Evolutionary conservation across 2,797 vertebrate species (phyloP).

Genomic region (Coregonus sp.): DNA sequence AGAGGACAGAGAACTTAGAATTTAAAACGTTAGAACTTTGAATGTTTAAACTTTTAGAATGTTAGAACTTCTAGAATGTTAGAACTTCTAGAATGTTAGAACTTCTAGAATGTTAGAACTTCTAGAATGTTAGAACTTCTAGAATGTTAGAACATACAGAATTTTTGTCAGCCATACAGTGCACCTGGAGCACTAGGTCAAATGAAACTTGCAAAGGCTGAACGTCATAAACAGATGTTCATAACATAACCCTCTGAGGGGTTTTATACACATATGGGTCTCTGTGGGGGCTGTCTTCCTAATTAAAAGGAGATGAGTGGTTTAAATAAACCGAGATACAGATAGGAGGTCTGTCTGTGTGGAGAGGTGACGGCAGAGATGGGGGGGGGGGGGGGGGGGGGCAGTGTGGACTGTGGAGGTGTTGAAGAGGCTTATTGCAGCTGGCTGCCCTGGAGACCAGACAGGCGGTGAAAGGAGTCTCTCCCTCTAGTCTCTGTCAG

Average conservation of each 20-base stretch:
- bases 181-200: neutral
- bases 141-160: no score
- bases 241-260: neutral
- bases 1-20: constrained; percentile 3
- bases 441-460: constrained; percentile 41
- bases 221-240: constrained; percentile 56
- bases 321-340: constrained; percentile 37
- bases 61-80: no score
- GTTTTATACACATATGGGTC: neutral
- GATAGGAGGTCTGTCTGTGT: neutral
- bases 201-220: constrained; percentile 7
- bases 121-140: no score
- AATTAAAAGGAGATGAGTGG: constrained; percentile 47
- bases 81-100: no score
- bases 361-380: neutral
- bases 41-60: no score
- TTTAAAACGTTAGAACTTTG: no score
- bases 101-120: no score
- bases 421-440: constrained; percentile 28
- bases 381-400: neutral
- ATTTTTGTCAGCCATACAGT: no score
- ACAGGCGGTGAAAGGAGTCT: constrained; percentile 16
- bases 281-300: neutral
- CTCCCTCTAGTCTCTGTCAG: constrained; percentile 29
- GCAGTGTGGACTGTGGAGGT: neutral